A percentile compares a stretch with the other conserved stretches of the same genome.
Evolutionary conservation across 2,113 vertebrate genomes (phyloP).

Genomic region (Perca fluviatilis): DNA sequence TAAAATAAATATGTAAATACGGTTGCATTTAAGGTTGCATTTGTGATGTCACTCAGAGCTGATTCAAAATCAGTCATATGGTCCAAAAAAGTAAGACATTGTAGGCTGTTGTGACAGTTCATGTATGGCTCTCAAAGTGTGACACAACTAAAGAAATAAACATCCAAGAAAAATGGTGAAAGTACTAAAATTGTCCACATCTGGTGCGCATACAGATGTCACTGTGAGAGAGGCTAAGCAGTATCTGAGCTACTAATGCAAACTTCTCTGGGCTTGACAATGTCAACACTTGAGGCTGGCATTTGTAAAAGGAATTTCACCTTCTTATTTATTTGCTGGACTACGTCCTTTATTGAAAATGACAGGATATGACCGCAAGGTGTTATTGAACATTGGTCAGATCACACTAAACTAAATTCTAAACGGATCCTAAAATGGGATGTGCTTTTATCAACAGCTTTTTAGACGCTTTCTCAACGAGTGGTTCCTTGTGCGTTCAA

Average conservation of each 20-base stretch:
- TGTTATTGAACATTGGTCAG: slow-evolving; percentile 13
- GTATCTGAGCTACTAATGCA: slow-evolving; percentile 35
- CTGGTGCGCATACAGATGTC: slow-evolving; percentile 19
- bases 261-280: slow-evolving; percentile 8
- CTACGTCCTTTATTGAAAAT: slow-evolving; percentile 45
- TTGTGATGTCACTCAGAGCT: background rate
- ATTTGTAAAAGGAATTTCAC: slow-evolving; percentile 25
- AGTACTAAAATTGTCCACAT: background rate
- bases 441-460: slow-evolving; percentile 2
- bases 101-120: background rate
- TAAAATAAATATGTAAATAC: background rate
- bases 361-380: slow-evolving; percentile 47
- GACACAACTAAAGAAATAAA: background rate
- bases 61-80: background rate
- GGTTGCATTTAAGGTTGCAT: background rate
- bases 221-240: slow-evolving; percentile 11
- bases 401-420: background rate
- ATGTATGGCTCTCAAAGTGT: background rate
- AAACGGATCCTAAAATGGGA: slow-evolving; percentile 10
- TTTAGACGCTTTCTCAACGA: background rate
- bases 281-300: slow-evolving; percentile 27
- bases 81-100: background rate
- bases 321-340: slow-evolving; percentile 42
- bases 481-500: background rate
- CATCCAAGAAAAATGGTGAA: background rate